Evolutionary conservation across 2,113 vertebrate species (phyloP), one percentile per base, ranked within the genome.

Genomic region (Aptenodytes forsteri): DNA sequence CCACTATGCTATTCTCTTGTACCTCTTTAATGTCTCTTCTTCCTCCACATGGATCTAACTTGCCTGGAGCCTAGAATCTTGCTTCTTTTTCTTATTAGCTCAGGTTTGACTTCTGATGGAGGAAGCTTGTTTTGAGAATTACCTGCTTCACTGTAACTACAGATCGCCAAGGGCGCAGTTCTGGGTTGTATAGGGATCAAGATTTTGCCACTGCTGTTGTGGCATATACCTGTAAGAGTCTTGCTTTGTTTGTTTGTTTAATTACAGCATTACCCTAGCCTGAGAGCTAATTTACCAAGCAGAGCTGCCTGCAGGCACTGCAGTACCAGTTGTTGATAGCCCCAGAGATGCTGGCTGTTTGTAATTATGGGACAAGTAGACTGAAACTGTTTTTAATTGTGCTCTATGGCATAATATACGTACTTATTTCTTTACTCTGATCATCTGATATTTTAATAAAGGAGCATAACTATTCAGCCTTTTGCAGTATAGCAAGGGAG

Each of bases 241-340:
- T 72, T 81, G 82, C 65, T 93, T 92, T 76, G 67, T 90, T 71
- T 65, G 81, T 94, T 84, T 89, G 22, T 93, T 95, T 96, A 96
- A 89, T 87, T 78, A 88, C 30, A 67, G 29, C 62, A 44, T 95
- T 93, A 86, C 55, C 54, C 69, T 64, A 90, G 29, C 52, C 46
- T 90, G 40, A 91, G 90, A 90, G 38, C 65, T 82, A 72, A 66
- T 91, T 91, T 89, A 89, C 82, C 64, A 93, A 73, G 29, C 87
- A 77, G 70, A 87, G 82, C 34, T 92, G 64, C 71, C 82, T 6
- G 10, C 64, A 65, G 70, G 69, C 78, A 46, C 26, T 86, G 29
- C 44, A 62, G 65, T 76, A 40, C 20, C 10, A 50, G 47, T 87
- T 92, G 32, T 76, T 96, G 66, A n/a, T 91, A 49, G 56, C 85